These are phyloP conservation scores for Zoanthus sociatus DNA, from an alignment of 92 coral and sea anemone genomes.

Conservation along the genomic window DNA sequence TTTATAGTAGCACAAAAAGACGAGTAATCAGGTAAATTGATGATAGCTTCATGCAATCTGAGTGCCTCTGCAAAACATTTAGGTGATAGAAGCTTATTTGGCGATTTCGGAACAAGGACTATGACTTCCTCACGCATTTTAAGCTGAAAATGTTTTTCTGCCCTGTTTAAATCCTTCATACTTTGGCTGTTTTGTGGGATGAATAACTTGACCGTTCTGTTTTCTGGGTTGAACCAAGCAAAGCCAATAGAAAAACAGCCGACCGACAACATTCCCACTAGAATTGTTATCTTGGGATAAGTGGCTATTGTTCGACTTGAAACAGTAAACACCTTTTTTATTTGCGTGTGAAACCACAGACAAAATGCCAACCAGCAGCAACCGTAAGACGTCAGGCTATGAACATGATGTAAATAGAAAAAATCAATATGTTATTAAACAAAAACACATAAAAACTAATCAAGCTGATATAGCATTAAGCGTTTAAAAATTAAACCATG, in stretches of 20 bases:
- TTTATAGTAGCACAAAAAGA: conserved; percentile 63
- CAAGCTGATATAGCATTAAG: no score
- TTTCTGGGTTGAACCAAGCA: conserved; percentile 78
- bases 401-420: neutral
- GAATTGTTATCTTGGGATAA: conserved; percentile 66
- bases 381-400: conserved; percentile 32
- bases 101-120: conserved; percentile 62
- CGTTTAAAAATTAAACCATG: no score
- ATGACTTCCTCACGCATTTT: conserved; percentile 64
- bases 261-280: conserved; percentile 55
- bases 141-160: conserved; percentile 71
- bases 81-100: conserved; percentile 45
- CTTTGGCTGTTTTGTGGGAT: conserved; percentile 89
- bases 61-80: conserved; percentile 63
- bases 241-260: conserved; percentile 83
- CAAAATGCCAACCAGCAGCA: conserved; percentile 74
- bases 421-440: no score
- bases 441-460: no score
- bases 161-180: conserved; percentile 70
- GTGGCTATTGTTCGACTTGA: conserved; percentile 64
- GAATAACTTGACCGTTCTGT: conserved; percentile 83
- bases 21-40: conserved; percentile 53
- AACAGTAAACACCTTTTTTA: conserved; percentile 62
- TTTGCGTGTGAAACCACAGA: conserved; percentile 62
- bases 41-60: conserved; percentile 53